Conservation (phyloP, 2,888 invertebrate species). For the Nemurella pictetii region DNA sequence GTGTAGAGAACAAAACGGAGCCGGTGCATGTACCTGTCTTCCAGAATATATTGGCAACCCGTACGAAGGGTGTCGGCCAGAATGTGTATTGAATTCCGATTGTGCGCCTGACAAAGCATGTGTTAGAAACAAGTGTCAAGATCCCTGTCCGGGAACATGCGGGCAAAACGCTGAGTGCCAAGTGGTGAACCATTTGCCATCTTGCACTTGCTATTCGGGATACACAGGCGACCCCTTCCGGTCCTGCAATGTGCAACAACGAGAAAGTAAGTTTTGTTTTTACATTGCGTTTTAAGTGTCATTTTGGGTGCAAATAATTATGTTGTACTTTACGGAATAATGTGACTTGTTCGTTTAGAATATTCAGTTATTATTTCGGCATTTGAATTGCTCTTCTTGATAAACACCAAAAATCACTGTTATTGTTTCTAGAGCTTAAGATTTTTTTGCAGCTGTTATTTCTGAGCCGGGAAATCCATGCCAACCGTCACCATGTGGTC, state of each 20-base stretch:
- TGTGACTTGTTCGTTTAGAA: too few relatives aligned
- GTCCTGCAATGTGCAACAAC: slow-evolving; percentile 44
- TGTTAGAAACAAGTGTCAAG: slow-evolving; percentile 58
- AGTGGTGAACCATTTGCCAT: slow-evolving; percentile 49
- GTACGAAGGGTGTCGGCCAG: slow-evolving; percentile 62
- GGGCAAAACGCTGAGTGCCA: slow-evolving; percentile 54
- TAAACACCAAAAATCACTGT: too few relatives aligned
- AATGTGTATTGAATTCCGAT: slow-evolving; percentile 60
- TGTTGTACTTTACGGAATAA: too few relatives aligned
- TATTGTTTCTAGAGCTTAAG: too few relatives aligned
- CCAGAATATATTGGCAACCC: slow-evolving; percentile 60
- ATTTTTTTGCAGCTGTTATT: slow-evolving; percentile 26
- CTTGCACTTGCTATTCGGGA: slow-evolving; percentile 65
- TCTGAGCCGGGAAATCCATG: slow-evolving; percentile 56
- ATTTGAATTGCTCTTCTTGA: too few relatives aligned
- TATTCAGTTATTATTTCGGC: too few relatives aligned
- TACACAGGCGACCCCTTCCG: slow-evolving; percentile 65
- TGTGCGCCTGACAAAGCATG: slow-evolving; percentile 61
- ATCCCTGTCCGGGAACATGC: slow-evolving; percentile 62
- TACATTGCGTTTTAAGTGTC: too few relatives aligned
- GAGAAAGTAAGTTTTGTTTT: slow-evolving; percentile 37
- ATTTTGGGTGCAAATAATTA: too few relatives aligned
- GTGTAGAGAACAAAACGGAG: slow-evolving; percentile 56
- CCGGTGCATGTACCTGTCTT: slow-evolving; percentile 58
- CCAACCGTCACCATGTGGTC: slow-evolving; percentile 73